Conservation (phyloP, 2,888 invertebrate species). For the Lapara coniferarum region DNA sequence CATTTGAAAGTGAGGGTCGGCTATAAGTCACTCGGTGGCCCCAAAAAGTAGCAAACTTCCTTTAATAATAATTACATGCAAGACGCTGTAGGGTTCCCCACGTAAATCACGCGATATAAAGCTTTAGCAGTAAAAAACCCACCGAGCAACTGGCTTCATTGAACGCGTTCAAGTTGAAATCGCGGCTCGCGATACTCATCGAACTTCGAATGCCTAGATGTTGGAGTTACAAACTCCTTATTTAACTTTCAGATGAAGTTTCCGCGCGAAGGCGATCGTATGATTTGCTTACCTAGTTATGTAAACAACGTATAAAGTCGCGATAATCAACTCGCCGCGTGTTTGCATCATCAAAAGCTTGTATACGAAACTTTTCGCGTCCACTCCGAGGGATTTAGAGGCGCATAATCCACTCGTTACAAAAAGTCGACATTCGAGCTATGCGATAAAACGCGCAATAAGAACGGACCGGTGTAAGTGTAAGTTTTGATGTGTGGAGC, state of each 20-base stretch:
- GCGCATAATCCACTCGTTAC: conserved; percentile 60
- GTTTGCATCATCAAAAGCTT: conserved; percentile 41
- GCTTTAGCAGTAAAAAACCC: conserved; percentile 50
- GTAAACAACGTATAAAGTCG: conserved; percentile 28
- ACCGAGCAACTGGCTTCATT: conserved; percentile 33
- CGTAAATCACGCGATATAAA: conserved; percentile 67
- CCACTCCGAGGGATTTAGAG: conserved; percentile 62
- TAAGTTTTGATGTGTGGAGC: conserved; percentile 47
- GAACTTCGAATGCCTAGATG: conserved; percentile 44
- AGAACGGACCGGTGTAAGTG: conserved; percentile 50
- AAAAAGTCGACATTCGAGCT: conserved; percentile 61
- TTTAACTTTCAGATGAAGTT: conserved; percentile 57
- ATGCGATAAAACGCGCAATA: conserved; percentile 68
- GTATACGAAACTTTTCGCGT: conserved; percentile 36
- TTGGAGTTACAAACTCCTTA: conserved; percentile 45
- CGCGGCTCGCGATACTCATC: conserved; percentile 45
- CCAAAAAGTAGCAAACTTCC: conserved; percentile 73
- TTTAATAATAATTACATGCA: conserved; percentile 74
- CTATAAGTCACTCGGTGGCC: conserved; percentile 66
- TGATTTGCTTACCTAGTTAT: conserved; percentile 38
- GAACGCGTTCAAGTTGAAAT: conserved; percentile 46
- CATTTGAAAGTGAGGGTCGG: conserved; percentile 59
- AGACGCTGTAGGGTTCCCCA: conserved; percentile 64
- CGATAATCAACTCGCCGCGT: conserved; percentile 28
- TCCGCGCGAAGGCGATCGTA: conserved; percentile 33